Conservation (phyloP, 2,113 vertebrate genomes). For the Gymnorhina tibicen region DNA sequence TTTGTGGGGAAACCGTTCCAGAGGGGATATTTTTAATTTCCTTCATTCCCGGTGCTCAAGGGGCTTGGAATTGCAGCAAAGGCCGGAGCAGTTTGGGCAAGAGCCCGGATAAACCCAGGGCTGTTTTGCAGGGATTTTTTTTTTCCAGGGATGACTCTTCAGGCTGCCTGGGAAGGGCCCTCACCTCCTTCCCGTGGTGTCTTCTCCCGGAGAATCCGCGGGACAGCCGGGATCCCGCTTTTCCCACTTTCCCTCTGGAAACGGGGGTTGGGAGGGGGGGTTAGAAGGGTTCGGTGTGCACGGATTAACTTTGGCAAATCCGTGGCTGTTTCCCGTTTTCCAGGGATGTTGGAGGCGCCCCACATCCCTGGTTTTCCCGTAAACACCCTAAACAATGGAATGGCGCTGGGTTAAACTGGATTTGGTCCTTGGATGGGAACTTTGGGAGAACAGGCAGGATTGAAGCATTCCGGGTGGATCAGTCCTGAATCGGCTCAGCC, state of each 20-base stretch:
- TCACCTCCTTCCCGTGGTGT: accelerated
- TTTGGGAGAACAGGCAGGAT: not conserved
- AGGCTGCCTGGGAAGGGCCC: not conserved
- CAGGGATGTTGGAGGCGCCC: not conserved
- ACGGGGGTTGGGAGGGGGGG: too few species aligned
- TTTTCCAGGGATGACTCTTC: not conserved
- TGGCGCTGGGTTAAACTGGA: not conserved
- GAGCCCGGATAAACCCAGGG: not conserved
- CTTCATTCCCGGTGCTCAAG: not conserved
- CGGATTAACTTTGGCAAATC: not conserved
- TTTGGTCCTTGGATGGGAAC: accelerated
- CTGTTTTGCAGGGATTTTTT: not conserved
- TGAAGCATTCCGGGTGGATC: not conserved
- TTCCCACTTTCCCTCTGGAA: not conserved
- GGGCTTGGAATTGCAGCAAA: not conserved
- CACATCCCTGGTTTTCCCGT: not conserved
- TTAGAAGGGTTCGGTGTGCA: not conserved
- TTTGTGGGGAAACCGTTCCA: not conserved
- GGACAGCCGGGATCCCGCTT: not conserved
- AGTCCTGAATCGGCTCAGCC: not conserved
- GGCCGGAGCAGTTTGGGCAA: not conserved
- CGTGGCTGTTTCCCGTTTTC: accelerated
- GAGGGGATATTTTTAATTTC: not conserved
- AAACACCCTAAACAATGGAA: too few species aligned
- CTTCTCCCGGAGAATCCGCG: not conserved